Percentiles rank a stretch among this genome's conserved stretches.
Conservation (phyloP, 2,888 invertebrate genomes). For the Carabus problematicus region DNA sequence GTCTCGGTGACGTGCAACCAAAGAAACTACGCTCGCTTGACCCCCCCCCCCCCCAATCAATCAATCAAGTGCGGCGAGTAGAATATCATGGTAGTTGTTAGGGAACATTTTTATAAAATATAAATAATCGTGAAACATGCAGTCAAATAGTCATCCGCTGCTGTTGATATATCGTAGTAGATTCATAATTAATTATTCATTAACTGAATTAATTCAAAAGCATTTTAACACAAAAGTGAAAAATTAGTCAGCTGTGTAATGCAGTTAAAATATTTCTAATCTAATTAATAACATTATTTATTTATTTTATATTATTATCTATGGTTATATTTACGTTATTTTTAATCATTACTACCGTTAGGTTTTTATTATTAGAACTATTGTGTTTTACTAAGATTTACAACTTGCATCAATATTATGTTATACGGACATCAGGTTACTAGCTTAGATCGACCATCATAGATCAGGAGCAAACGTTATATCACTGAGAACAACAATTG, state of each 20-base stretch:
- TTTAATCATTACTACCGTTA: conserved; percentile 32
- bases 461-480: neutral
- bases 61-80: conserved; percentile 11
- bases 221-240: conserved; percentile 40
- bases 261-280: conserved; percentile 46
- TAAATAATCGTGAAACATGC: conserved; percentile 26
- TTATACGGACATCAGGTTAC: conserved; percentile 15
- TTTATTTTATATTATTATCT: conserved; percentile 43
- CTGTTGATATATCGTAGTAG: conserved; percentile 21
- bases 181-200: conserved; percentile 2
- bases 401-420: conserved; percentile 12
- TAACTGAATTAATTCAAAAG: conserved; percentile 17
- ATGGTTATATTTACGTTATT: conserved; percentile 38
- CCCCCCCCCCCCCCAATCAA: no score
- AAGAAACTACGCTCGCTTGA: conserved; percentile 25
- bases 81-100: conserved; percentile 28
- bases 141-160: conserved; percentile 40
- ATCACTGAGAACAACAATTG: neutral
- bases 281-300: conserved; percentile 45
- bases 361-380: conserved; percentile 32
- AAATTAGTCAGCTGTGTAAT: conserved; percentile 44
- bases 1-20: conserved; percentile 35
- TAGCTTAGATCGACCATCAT: conserved; percentile 4
- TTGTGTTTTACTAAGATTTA: conserved; percentile 17
- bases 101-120: conserved; percentile 25